Conservation (phyloP, 2,113 vertebrate species). For the Hemicordylus capensis region DNA sequence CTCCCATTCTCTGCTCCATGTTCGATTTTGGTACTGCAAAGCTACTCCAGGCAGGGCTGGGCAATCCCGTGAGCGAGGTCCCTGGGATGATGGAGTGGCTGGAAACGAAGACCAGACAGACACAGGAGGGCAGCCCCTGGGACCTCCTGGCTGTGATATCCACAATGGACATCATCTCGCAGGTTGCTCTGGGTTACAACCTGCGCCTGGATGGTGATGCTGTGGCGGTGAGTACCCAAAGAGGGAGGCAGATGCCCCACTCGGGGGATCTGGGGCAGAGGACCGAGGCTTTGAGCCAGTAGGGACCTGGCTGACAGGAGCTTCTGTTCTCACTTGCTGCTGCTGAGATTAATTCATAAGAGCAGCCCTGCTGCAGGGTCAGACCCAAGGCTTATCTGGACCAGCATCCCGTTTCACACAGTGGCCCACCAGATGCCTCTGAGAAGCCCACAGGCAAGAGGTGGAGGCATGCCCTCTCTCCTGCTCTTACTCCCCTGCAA, state of each 20-base stretch:
- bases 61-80: slow-evolving; percentile 27
- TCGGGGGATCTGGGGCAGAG: neutral
- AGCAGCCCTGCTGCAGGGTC: too few species aligned
- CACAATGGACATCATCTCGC: slow-evolving; percentile 38
- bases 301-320: neutral
- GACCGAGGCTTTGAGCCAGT: too few species aligned
- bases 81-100: slow-evolving; percentile 25
- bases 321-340: neutral
- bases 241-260: rapidly evolving
- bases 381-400: too few species aligned
- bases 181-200: slow-evolving; percentile 5
- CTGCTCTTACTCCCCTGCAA: too few species aligned
- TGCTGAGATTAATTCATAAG: too few species aligned
- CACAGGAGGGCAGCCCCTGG: neutral
- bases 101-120: neutral
- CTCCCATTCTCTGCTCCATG: neutral
- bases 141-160: slow-evolving; percentile 41
- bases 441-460: too few species aligned
- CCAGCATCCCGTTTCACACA: too few species aligned
- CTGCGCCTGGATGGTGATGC: slow-evolving; percentile 3
- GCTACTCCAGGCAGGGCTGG: slow-evolving; percentile 62
- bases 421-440: too few species aligned
- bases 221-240: slow-evolving; percentile 48
- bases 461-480: too few species aligned
- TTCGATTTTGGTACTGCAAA: neutral